Percentiles rank a stretch among this genome's conserved stretches.
phyloP scores from a whole-genome alignment of 2,113 vertebrate genomes.

The Oostethus manadensis region DNA sequence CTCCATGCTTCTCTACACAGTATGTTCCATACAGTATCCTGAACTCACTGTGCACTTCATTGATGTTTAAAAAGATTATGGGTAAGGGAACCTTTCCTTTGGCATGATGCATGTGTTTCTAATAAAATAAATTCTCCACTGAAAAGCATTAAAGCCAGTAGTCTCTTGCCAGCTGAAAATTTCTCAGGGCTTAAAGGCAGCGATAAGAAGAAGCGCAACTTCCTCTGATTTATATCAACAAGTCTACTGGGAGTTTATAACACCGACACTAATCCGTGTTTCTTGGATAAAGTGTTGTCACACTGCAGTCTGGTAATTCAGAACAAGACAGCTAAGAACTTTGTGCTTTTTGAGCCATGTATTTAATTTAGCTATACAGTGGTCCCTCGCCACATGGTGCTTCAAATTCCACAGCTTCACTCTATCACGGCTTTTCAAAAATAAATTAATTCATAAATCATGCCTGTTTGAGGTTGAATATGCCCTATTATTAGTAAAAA shows the following conservation, averaged over 20 bases:
- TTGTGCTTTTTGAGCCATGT: neutral
- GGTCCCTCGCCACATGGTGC: too few relatives aligned
- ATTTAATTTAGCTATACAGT: too few relatives aligned
- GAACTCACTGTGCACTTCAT: constrained; percentile 62
- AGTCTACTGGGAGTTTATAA: constrained; percentile 39
- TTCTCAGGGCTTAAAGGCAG: constrained; percentile 41
- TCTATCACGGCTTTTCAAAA: too few relatives aligned
- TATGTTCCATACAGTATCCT: constrained; percentile 49
- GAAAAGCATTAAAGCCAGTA: constrained; percentile 60
- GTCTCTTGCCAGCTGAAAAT: constrained; percentile 44
- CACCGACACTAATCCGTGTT: constrained; percentile 26
- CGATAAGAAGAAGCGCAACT: constrained; percentile 32
- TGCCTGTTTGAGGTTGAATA: too few relatives aligned
- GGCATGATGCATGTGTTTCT: constrained; percentile 50
- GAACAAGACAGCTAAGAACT: neutral
- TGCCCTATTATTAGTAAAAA: too few relatives aligned
- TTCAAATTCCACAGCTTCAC: too few relatives aligned
- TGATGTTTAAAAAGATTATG: constrained; percentile 60
- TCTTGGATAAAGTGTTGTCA: constrained; percentile 19
- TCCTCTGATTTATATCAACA: constrained; percentile 46
- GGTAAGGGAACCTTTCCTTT: constrained; percentile 63
- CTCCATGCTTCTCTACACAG: constrained; percentile 57
- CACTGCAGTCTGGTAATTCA: constrained; percentile 11
- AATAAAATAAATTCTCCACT: constrained; percentile 62
- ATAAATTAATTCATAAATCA: too few relatives aligned